These are phyloP conservation scores for Leptopilina myrica DNA, from an alignment of 2,888 invertebrate species.

Conservation along the genomic window DNA sequence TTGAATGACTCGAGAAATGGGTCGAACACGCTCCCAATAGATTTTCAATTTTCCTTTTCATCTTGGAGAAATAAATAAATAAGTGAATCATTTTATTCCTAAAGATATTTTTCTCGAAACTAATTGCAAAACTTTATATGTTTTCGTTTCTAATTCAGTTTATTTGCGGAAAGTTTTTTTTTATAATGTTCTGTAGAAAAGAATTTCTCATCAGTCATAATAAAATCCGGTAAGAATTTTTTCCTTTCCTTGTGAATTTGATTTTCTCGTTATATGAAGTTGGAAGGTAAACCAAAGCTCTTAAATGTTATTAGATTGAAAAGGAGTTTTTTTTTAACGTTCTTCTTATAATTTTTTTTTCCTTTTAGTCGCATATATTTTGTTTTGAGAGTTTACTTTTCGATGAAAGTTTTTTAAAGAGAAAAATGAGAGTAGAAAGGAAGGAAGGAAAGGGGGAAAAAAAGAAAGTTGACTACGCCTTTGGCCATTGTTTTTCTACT, in stretches of 20 bases:
- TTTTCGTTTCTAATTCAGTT: not conserved
- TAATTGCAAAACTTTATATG: not conserved
- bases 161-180: not conserved
- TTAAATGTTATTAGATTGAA: conserved; percentile 5
- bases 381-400: not conserved
- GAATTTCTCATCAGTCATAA: not conserved
- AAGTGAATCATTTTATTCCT: no score
- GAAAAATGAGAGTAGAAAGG: no score
- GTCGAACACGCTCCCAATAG: not conserved
- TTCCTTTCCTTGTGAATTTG: not conserved
- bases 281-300: not conserved
- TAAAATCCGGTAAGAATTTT: not conserved
- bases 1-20: not conserved
- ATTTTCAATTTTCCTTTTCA: not conserved
- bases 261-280: not conserved
- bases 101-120: no score
- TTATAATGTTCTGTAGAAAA: not conserved
- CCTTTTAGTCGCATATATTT: not conserved
- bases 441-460: no score
- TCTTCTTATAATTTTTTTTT: not conserved
- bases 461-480: conserved; percentile 48
- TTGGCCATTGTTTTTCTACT: conserved; percentile 54
- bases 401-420: conserved; percentile 1
- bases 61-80: no score
- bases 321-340: not conserved